Conservation (phyloP, 2,113 vertebrate genomes). For the Caretta caretta region DNA sequence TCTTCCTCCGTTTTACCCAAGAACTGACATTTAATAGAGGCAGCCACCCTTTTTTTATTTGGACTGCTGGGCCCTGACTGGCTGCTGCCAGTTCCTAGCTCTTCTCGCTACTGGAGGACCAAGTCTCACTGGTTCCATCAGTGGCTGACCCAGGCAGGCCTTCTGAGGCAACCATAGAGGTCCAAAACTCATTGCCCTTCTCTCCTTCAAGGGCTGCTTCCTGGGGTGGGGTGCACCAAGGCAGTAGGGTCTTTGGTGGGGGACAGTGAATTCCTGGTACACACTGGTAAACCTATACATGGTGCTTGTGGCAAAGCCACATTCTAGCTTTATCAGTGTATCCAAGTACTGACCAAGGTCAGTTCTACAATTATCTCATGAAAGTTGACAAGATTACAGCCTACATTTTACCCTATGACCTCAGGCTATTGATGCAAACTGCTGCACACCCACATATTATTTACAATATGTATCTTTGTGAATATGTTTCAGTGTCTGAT, state of each 20-base stretch:
- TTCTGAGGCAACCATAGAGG: not conserved
- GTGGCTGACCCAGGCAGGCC: not conserved
- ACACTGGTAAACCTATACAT: not conserved
- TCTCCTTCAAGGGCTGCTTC: not conserved
- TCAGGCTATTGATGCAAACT: not conserved
- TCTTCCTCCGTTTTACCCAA: not conserved
- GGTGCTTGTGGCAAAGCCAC: not conserved
- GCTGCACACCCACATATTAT: not conserved
- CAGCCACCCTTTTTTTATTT: not conserved
- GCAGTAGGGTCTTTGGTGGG: not conserved
- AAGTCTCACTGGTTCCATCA: not conserved
- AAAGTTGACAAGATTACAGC: not conserved
- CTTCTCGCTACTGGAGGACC: not conserved
- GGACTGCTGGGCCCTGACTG: not conserved
- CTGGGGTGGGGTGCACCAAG: not conserved
- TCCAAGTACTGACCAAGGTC: not conserved
- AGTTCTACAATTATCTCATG: not conserved
- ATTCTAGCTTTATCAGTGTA: not conserved
- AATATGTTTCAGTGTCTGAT: not conserved
- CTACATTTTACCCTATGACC: not conserved
- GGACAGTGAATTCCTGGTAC: not conserved
- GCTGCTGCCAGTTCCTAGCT: not conserved
- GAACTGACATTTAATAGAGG: not conserved
- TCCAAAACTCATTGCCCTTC: not conserved
- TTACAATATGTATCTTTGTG: accelerated